A percentile compares a stretch with the other conserved stretches of the same genome.
phyloP scores from a whole-genome alignment of 1,140 invertebrate genomes.

The Aphelinus certus region DNA sequence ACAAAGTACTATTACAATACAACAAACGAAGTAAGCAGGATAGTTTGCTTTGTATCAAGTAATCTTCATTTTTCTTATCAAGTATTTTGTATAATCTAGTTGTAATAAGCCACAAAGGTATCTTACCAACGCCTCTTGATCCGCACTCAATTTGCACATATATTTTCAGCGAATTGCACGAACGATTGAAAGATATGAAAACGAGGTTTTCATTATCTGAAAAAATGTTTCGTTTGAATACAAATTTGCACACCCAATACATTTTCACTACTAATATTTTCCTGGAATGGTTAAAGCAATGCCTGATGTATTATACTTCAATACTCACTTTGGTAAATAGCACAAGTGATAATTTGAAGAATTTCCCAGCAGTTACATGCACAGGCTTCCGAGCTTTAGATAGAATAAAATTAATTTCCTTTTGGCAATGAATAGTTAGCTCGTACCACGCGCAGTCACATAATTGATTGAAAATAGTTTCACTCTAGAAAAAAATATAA shows the following conservation, averaged over 20 bases:
- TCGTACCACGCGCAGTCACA: constrained; percentile 27
- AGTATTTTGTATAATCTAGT: too few species aligned
- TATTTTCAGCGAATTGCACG: constrained; percentile 11
- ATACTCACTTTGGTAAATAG: too few species aligned
- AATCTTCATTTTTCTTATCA: too few species aligned
- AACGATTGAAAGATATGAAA: constrained; percentile 26
- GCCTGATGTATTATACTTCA: too few species aligned
- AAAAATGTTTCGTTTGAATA: constrained; percentile 1
- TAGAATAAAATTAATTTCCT: constrained; percentile 17
- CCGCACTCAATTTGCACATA: background rate
- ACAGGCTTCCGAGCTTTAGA: constrained; percentile 29
- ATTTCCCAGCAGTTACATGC: constrained; percentile 30
- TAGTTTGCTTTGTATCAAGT: too few species aligned
- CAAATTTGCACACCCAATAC: too few species aligned
- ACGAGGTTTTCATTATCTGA: constrained; percentile 36
- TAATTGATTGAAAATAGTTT: constrained; percentile 16
- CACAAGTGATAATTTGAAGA: constrained; percentile 24
- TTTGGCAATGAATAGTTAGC: background rate
- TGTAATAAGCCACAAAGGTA: too few species aligned
- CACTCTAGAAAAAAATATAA: constrained; percentile 22
- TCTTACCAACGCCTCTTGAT: background rate
- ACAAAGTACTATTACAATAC: too few species aligned
- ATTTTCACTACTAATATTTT: too few species aligned
- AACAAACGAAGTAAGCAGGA: too few species aligned
- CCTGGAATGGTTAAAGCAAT: too few species aligned